Base-by-base conservation (phyloP, 2,888 invertebrate genomes). In the Cataglyphis rosenhaueri region DNA sequence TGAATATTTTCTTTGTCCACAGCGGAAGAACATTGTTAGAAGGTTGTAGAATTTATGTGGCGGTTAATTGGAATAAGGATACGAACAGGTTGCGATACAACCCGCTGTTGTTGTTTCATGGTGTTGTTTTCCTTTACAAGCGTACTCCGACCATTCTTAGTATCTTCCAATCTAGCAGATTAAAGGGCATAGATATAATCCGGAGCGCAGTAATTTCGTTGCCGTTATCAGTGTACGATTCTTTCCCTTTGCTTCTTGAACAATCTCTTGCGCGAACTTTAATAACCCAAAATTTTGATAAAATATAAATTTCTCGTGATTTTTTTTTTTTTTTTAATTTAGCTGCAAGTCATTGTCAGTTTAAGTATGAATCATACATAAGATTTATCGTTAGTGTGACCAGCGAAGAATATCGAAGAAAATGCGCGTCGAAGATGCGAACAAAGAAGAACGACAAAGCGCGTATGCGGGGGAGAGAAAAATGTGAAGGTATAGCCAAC, bases 291-390 rank as follows among this genome's bases (percentile, higher is more conserved):
- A 83, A 84, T 82, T 75, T 71, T 64, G 29, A 21, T 25, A 32
- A 64, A 62, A n/a, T 12, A 12, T 78, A 59, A 84, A 88, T 87
- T 79, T 78, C 35, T 70, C 35, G 82, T 71, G 86, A 89, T 87
- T 85, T 84, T 76, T 84, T 86, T 79, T 87, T 85, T 84, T 76
- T 84, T 86, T 86, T 35, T 6, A 89, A 91, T 91, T 88, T 88
- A 88, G 82, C 84, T 71, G 62, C 71, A 38, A 64, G 18, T 21
- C 29, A 29, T 29, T 29, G 29, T 29, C 9, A 12, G 12, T 9
- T 32, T 18, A 44, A 32, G 1, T 35, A 73, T 61, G 44, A 79
- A 61, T 73, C 78, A 59, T 70, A 70, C 21, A 59, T 71, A 55
- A 25, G 3, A 48, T 44, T 79, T 48, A 79, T 48, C 25, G 73